Base-by-base conservation (phyloP, 2,888 invertebrate species). In the Lycophotia porphyrea region DNA sequence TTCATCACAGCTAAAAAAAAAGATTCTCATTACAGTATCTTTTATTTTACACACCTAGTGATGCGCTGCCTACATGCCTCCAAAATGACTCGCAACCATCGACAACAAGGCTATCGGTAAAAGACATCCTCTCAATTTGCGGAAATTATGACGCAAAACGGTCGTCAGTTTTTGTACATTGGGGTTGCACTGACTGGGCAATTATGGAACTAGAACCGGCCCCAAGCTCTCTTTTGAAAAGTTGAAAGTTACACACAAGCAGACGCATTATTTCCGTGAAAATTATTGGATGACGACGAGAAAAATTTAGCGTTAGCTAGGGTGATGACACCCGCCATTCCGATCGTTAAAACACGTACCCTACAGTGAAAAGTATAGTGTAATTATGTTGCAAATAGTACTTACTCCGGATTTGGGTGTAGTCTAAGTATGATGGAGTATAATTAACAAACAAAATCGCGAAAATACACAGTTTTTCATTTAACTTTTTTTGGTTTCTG, bases 81-180 rank as follows among this genome's bases (percentile, higher is more conserved):
- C 11, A 34, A 5, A 55, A 18, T 55, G 24, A 55, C 55, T 1
- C 21, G 34, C n/a, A 24, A 13, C 52, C 31, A 42, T 21, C 2
- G 18, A 52, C 39, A 42, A n/a, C 71, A n/a, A 39, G 47, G 39
- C 31, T 31, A 39, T 52, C 24, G 8, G 24, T 24, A n/a, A 71
- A 73, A 55, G 42, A 55, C 13, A 55, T 55, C 39, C 39, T 49
- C 9, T 73, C 34, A 44, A 13, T 55, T 34, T 21, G 31, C 15
- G 52, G 15, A 52, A 71, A n/a, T 52, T 18, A 52, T 67, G 27
- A 49, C 49, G 55, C 55, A 15, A 55, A 55, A 55, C 55, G 15
- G 55, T 27, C 27, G 15, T 15, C 55, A 27, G 27, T 55, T 15
- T 55, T 15, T 27, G 15, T 27, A 13, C n/a, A 27, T 15, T 55